Evolutionary conservation across 2,888 invertebrate genomes (phyloP), one percentile per base, ranked within the genome.

Genomic region (Lepidocyrtinus sp.): DNA sequence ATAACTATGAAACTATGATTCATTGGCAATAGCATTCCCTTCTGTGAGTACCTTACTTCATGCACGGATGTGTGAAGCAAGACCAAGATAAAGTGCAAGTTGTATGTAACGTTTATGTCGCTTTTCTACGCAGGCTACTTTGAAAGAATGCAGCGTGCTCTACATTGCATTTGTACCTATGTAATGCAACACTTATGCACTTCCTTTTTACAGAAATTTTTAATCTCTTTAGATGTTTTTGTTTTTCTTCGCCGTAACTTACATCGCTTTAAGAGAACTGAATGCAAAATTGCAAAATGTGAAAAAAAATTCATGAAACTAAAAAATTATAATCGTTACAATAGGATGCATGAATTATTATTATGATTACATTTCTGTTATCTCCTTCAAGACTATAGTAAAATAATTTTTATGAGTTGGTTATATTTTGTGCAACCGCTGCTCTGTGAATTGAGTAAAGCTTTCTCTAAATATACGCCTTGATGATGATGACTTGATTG

Each of bases 11-110:
- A 15, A 50, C 22, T 50, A 59, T 24, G 17, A 69, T 67, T 67
- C 21, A 67, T 67, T 46, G 3, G n/a, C 55, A n/a, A 15, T n/a
- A n/a, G n/a, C 55, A 15, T 55, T 15, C 55, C 9, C 36, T 50
- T 25, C n/a, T n/a, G n/a, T n/a, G n/a, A n/a, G 25, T 61, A 27
- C 55, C 70, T 70, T 25, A 22, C 36, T 61, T 61, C 21, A 70
- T 70, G 27, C 36, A 27, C 61, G 61, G 59, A 59, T 55, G 55
- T 69, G 27, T 36, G 36, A 36, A 55, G 69, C 55, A 68, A 46
- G 5, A n/a, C 36, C n/a, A n/a, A n/a, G 19, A 63, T 68, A 22
- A 36, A 36, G 36, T 36, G 36, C 36, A 36, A 36, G 36, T 36
- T 5, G 36, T 36, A n/a, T n/a, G n/a, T n/a, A n/a, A n/a, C n/a